Evolutionary conservation across 92 coral and sea anemone species (phyloP).

Genomic region (Epizoanthus ramosus): DNA sequence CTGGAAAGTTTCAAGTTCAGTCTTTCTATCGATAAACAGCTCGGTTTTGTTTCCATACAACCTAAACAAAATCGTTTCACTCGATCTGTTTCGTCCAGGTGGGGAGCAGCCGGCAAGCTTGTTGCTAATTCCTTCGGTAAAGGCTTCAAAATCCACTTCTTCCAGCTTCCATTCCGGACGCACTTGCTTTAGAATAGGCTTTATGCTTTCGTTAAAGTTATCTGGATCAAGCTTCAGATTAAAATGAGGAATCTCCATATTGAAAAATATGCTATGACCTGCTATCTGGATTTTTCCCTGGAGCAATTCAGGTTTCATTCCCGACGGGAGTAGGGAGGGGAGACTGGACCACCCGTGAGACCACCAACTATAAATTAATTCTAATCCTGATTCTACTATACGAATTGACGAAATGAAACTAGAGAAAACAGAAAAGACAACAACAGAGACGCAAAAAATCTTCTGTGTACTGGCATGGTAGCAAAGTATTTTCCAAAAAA

Average conservation of each 20-base stretch:
- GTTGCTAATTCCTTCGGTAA: constrained; percentile 95
- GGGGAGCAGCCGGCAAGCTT: constrained; percentile 81
- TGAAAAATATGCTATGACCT: no score
- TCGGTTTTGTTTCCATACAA: constrained; percentile 94
- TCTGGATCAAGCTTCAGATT: constrained; percentile 65
- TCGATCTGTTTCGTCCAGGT: constrained; percentile 52
- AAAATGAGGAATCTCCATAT: constrained; percentile 80
- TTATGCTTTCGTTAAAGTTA: constrained; percentile 68
- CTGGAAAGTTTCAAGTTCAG: constrained; percentile 84
- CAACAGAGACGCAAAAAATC: no score
- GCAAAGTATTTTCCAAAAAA: no score
- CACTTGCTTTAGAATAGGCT: constrained; percentile 67
- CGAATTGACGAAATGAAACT: no score
- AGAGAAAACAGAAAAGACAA: no score
- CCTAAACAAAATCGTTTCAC: constrained; percentile 85
- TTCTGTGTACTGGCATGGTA: no score
- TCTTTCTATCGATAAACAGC: constrained; percentile 86
- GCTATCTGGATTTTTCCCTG: no score
- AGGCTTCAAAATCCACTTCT: constrained; percentile 71
- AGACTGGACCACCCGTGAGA: no score
- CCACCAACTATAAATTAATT: no score
- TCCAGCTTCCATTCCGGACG: constrained; percentile 72
- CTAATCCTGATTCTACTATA: no score
- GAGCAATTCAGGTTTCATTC: no score
- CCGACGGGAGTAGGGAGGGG: no score